These are phyloP conservation scores for Drosophila lacteicornis DNA, from an alignment of 1,140 invertebrate species.

Conservation along the genomic window DNA sequence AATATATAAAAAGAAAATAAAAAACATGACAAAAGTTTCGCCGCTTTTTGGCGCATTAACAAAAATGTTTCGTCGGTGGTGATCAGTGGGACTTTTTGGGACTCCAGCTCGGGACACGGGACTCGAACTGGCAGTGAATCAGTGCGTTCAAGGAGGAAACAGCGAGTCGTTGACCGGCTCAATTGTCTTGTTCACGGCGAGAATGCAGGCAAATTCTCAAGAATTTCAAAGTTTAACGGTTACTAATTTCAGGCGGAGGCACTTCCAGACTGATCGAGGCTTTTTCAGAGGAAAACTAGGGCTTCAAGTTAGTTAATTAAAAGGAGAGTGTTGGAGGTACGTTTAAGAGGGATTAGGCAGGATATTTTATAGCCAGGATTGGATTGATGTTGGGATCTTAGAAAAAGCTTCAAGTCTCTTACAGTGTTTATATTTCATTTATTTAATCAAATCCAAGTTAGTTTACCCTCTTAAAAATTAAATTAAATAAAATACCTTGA, in stretches of 20 bases:
- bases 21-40: constrained; percentile 77
- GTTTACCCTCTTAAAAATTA: not conserved
- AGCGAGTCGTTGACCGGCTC: constrained; percentile 53
- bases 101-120: constrained; percentile 2
- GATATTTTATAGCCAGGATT: no score
- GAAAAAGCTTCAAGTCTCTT: no score
- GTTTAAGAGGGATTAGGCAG: not conserved
- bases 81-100: constrained; percentile 18
- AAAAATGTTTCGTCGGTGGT: constrained; percentile 53
- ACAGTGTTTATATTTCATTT: not conserved
- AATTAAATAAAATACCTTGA: not conserved
- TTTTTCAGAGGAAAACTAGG: not conserved
- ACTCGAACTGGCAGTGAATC: constrained; percentile 32
- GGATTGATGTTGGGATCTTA: not conserved
- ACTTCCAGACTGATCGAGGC: no score
- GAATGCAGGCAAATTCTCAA: constrained; percentile 27
- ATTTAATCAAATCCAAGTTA: not conserved
- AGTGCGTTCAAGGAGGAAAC: constrained; percentile 51
- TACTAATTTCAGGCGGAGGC: constrained; percentile 27
- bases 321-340: not conserved
- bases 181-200: constrained; percentile 44
- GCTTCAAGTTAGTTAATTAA: not conserved
- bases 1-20: constrained; percentile 34
- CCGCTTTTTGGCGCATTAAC: constrained; percentile 72
- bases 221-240: constrained; percentile 58